Percentiles rank a stretch among this genome's conserved stretches.
Conservation (phyloP, 1,140 invertebrate genomes). For the Drosophila biarmipes region DNA sequence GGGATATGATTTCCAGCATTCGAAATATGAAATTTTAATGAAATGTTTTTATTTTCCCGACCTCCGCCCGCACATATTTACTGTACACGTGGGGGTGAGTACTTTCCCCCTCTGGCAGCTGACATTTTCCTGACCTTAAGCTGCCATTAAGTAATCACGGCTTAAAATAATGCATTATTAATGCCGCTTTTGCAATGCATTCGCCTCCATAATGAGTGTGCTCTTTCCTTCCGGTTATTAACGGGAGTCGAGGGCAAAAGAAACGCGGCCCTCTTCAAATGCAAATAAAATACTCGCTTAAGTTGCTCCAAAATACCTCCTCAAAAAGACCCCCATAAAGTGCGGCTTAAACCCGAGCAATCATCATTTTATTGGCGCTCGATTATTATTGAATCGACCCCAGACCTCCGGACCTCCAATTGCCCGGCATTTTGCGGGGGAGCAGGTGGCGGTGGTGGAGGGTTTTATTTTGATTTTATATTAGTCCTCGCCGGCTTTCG, state of each 20-base stretch:
- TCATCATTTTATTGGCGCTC: constrained; percentile 75
- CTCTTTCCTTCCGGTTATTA: constrained; percentile 57
- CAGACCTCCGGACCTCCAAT: constrained; percentile 17
- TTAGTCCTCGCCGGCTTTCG: constrained; percentile 19
- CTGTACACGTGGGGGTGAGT: neutral
- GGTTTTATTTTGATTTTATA: constrained; percentile 55
- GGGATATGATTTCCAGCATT: constrained; percentile 59
- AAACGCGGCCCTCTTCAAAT: constrained; percentile 1
- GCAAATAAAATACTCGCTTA: constrained; percentile 14
- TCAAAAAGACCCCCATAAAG: neutral
- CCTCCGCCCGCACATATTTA: neutral
- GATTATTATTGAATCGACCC: constrained; percentile 72
- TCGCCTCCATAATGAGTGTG: constrained; percentile 38
- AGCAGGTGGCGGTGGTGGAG: constrained; percentile 29
- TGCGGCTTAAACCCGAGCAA: constrained; percentile 54
- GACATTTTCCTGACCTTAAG: constrained; percentile 57
- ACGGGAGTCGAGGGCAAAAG: constrained; percentile 21
- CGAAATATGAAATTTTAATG: constrained; percentile 69
- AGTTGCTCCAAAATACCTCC: neutral
- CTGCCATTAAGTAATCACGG: constrained; percentile 61
- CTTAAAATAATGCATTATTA: constrained; percentile 62
- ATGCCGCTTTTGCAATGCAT: constrained; percentile 52
- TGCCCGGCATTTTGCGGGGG: constrained; percentile 29
- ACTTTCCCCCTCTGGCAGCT: constrained; percentile 13
- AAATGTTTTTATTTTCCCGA: constrained; percentile 55